Conservation (phyloP, 2,113 vertebrate genomes). For the Xiphophorus maculatus region DNA sequence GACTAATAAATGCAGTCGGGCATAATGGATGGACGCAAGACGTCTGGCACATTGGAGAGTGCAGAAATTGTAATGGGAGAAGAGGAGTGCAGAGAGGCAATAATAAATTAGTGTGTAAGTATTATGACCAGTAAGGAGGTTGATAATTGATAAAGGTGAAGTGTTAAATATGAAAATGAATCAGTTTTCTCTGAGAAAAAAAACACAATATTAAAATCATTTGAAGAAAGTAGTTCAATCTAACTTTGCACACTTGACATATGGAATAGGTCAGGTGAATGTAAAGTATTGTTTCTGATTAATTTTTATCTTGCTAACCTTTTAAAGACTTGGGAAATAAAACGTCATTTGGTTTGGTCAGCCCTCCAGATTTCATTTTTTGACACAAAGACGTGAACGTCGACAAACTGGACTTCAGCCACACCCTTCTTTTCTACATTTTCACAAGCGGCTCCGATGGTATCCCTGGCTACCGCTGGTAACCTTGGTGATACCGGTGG, state of each 20-base stretch:
- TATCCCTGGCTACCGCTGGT: conserved; percentile 77
- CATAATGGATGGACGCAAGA: conserved; percentile 28
- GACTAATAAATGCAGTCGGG: conserved; percentile 33
- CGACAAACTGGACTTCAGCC: conserved; percentile 53
- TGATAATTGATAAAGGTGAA: conserved; percentile 25
- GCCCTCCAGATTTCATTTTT: conserved; percentile 7
- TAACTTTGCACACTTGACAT: conserved; percentile 1
- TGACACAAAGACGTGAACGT: conserved; percentile 21
- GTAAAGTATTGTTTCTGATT: not conserved
- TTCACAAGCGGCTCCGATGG: conserved; percentile 61
- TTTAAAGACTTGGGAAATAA: conserved; percentile 2
- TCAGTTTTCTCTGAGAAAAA: not conserved
- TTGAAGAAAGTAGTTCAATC: not conserved
- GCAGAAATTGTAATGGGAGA: not conserved
- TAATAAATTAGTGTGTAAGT: conserved; percentile 7
- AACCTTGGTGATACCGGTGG: conserved; percentile 77
- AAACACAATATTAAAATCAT: conserved; percentile 1
- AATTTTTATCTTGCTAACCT: not conserved
- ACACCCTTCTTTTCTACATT: conserved; percentile 64
- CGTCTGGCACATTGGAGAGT: conserved; percentile 20
- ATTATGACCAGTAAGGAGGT: conserved; percentile 5
- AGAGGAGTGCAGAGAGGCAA: conserved; percentile 21
- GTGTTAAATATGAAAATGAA: conserved; percentile 22
- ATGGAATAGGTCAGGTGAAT: not conserved
- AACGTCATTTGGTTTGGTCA: not conserved